These are phyloP conservation scores for Oreochromis tanganicae DNA, from an alignment of 2,113 vertebrate species.

Conservation along the genomic window DNA sequence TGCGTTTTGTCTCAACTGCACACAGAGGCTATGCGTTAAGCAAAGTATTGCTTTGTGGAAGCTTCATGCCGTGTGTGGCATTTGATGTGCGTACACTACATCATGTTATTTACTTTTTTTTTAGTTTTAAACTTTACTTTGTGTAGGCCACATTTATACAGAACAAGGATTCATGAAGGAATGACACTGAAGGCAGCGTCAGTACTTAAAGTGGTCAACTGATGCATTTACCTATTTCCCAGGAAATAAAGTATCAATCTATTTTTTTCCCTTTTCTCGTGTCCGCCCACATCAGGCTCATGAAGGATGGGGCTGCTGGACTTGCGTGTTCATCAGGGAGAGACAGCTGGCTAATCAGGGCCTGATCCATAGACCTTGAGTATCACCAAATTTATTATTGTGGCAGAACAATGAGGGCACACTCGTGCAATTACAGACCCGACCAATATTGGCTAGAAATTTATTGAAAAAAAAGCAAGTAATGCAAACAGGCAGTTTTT, in stretches of 20 bases:
- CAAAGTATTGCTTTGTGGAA: background rate
- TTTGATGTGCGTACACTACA: background rate
- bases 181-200: background rate
- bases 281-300: slow-evolving; percentile 69
- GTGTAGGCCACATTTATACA: background rate
- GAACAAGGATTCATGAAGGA: background rate
- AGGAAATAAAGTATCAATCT: slow-evolving; percentile 44
- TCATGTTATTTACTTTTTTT: background rate
- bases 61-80: slow-evolving; percentile 1
- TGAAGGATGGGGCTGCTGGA: slow-evolving; percentile 68
- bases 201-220: background rate
- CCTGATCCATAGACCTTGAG: slow-evolving; percentile 75
- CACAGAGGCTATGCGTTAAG: slow-evolving; percentile 2
- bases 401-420: slow-evolving; percentile 79
- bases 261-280: slow-evolving; percentile 36
- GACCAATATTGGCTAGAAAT: slow-evolving; percentile 67
- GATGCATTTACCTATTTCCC: slow-evolving; percentile 40
- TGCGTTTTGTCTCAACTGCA: background rate
- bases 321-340: slow-evolving; percentile 67
- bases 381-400: slow-evolving; percentile 80
- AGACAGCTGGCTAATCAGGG: slow-evolving; percentile 69
- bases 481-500: slow-evolving; percentile 61
- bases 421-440: slow-evolving; percentile 66
- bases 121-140: background rate
- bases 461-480: slow-evolving; percentile 54